These are phyloP conservation scores for Ephestia elutella DNA, from an alignment of 1,140 invertebrate genomes.

Conservation along the genomic window DNA sequence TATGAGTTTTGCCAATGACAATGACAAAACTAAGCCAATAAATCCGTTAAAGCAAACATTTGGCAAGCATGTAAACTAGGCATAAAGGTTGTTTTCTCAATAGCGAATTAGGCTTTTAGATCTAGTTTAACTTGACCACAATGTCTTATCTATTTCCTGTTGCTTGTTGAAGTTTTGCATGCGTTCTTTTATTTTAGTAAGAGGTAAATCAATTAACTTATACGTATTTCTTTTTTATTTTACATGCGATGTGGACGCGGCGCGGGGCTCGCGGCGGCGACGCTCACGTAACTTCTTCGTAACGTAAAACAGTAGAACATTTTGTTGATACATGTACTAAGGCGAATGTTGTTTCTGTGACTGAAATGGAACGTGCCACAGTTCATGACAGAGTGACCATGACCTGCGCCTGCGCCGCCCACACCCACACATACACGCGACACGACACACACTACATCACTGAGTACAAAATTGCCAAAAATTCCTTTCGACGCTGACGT, in stretches of 20 bases:
- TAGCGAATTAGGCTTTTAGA: no score
- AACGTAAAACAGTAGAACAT: slow-evolving; percentile 59
- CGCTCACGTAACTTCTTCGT: slow-evolving; percentile 38
- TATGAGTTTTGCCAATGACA: no score
- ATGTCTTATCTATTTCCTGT: no score
- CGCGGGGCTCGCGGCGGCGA: slow-evolving; percentile 27
- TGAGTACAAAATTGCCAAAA: slow-evolving; percentile 73
- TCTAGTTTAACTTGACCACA: no score
- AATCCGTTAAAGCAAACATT: no score
- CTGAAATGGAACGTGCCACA: slow-evolving; percentile 13
- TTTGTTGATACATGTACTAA: slow-evolving; percentile 67
- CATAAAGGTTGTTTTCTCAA: no score
- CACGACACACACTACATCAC: slow-evolving; percentile 49
- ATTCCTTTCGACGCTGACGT: slow-evolving; percentile 19
- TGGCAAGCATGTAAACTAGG: no score
- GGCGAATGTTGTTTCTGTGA: slow-evolving; percentile 58
- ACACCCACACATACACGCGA: slow-evolving; percentile 8
- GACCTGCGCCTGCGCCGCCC: slow-evolving; percentile 35
- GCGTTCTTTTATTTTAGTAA: no score
- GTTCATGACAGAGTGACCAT: not conserved
- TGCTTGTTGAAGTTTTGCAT: no score
- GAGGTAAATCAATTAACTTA: no score
- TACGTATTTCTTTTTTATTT: slow-evolving; percentile 14
- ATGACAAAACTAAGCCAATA: no score
- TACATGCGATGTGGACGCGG: slow-evolving; percentile 41